Evolutionary conservation across 2,888 invertebrate genomes (phyloP).

Genomic region (Oscheius sp.): DNA sequence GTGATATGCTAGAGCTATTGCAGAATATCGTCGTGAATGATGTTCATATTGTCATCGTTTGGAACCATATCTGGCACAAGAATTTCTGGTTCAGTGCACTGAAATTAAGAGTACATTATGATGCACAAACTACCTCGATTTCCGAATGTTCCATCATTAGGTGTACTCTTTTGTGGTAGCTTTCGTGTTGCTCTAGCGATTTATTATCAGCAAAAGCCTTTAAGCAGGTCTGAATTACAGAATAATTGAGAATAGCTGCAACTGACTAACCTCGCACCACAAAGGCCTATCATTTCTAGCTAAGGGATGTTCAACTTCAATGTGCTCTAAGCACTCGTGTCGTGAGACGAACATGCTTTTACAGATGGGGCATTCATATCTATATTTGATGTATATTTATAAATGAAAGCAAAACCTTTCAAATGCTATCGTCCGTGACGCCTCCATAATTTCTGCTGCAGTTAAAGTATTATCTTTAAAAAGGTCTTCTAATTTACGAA

Average conservation of each 20-base stretch:
- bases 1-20: constrained; percentile 10
- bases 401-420: constrained; percentile 42
- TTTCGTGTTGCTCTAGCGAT: constrained; percentile 58
- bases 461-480: constrained; percentile 42
- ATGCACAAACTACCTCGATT: constrained; percentile 35
- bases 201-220: constrained; percentile 53
- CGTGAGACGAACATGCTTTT: constrained; percentile 62
- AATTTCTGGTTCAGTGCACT: constrained; percentile 18
- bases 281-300: constrained; percentile 50
- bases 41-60: background rate
- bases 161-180: constrained; percentile 66
- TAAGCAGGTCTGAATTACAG: constrained; percentile 49
- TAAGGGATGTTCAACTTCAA: constrained; percentile 57
- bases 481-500: constrained; percentile 53
- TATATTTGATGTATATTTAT: constrained; percentile 27
- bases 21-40: constrained; percentile 20
- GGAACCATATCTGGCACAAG: constrained; percentile 3
- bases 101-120: background rate
- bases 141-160: constrained; percentile 57
- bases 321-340: constrained; percentile 63
- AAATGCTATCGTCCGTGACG: constrained; percentile 60
- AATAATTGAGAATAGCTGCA: background rate
- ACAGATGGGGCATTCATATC: constrained; percentile 68
- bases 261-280: constrained; percentile 62
- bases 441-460: constrained; percentile 56